Evolutionary conservation across 1,140 invertebrate species (phyloP), one percentile per base, ranked within the genome.

Genomic region (Tribolium madens): DNA sequence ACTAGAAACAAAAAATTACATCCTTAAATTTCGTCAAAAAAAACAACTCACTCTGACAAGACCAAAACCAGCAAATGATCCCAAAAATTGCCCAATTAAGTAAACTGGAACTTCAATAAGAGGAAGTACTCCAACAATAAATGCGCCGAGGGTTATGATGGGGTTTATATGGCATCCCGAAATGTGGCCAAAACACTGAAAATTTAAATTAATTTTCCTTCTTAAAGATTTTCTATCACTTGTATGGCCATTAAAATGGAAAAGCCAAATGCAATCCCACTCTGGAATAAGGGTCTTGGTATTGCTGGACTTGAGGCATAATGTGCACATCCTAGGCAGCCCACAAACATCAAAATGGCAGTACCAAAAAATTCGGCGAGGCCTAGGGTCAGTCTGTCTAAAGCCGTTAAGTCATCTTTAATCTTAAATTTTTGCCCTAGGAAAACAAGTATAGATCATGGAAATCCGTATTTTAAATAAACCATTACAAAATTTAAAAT

Each of bases 321-420:
- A 26, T 33, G 14, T 6, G 14, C 57, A 33, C 57, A 64, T 13
- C 21, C 57, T 26, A 64, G 13, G 12, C 57, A 64, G 3, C 57
- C 57, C 10, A 33, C 10, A 64, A 33, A 64, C 57, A 33, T 64
- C 12, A 64, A 14, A 64, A 64, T 33, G 1, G 26, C 21, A 33
- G 57, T 64, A 33, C 21, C 57, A 5, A 64, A 64, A 33, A 64
- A 64, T 18, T 64, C 57, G 12, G 57, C 33, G 18, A 71, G 17
- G 26, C 48, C 75, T n/a, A 79, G 7, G 7, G 75, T 46, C 14
- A 75, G 18, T 47, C 76, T 75, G 12, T 79, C 76, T 21, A 69
- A 15, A 0, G 53, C 57, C 7, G 72, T 42, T 52, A 70, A 70
- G 3, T 75, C 71, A 17, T 79, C 78, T 7, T 6, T 70, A 1